Percentiles rank a stretch among this genome's conserved stretches.
phyloP scores from a whole-genome alignment of 2,797 vertebrate genomes.

The Taeniopygia guttata region DNA sequence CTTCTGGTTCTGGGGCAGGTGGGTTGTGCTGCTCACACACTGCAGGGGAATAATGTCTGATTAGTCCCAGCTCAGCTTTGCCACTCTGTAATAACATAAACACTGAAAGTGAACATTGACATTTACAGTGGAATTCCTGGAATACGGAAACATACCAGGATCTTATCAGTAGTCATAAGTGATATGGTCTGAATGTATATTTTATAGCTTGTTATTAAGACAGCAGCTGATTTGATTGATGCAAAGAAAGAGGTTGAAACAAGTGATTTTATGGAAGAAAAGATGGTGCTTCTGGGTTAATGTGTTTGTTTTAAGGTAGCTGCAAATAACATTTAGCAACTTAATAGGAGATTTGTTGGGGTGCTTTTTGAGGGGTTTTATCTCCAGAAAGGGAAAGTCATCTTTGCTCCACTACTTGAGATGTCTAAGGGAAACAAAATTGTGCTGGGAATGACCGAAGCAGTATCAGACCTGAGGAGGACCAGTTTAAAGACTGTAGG shows the following conservation, averaged over 20 bases:
- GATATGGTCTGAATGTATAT: not conserved
- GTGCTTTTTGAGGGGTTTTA: not conserved
- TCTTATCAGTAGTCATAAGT: not conserved
- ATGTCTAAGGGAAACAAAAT: not conserved
- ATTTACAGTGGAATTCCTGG: not conserved
- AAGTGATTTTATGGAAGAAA: not conserved
- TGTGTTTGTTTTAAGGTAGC: not conserved
- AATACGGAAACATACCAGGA: not conserved
- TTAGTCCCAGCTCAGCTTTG: not conserved
- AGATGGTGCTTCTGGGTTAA: not conserved
- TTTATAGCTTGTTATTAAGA: slow-evolving; percentile 9
- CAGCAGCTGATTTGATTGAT: not conserved
- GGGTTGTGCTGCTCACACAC: not conserved
- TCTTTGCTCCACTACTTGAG: not conserved
- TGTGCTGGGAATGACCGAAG: not conserved
- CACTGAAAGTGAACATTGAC: not conserved
- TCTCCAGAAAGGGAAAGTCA: not conserved
- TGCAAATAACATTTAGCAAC: not conserved
- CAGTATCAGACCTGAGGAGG: not conserved
- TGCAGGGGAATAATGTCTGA: not conserved
- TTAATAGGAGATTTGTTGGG: not conserved
- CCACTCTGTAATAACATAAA: not conserved
- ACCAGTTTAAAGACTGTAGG: not conserved
- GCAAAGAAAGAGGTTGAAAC: not conserved
- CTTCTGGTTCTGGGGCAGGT: not conserved